phyloP scores from a whole-genome alignment of 2,888 invertebrate genomes.

The Synanthedon myopaeformis region DNA sequence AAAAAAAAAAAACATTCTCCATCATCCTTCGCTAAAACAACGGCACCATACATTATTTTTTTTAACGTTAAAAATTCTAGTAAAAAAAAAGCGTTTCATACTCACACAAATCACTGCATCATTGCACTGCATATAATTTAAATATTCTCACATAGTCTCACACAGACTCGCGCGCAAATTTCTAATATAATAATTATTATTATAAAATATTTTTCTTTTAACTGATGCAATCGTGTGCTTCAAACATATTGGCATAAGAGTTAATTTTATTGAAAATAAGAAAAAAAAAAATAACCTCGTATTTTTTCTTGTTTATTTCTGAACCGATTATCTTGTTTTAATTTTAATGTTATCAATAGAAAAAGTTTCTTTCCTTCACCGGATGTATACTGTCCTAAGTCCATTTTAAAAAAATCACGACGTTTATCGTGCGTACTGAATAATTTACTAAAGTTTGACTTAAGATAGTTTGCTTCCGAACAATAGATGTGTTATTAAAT shows the following conservation, averaged over 20 bases:
- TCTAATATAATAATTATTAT: conserved; percentile 5
- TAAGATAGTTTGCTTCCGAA: too few relatives aligned
- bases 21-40: conserved; percentile 14
- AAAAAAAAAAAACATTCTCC: too few relatives aligned
- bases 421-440: too few relatives aligned
- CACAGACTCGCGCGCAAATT: conserved; percentile 22
- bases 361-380: too few relatives aligned
- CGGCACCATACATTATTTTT: conserved; percentile 32
- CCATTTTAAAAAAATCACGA: too few relatives aligned
- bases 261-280: background rate
- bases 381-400: too few relatives aligned
- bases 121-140: conserved; percentile 17
- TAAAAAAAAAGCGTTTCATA: conserved; percentile 53
- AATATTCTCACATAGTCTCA: conserved; percentile 33
- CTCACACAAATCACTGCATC: conserved; percentile 43
- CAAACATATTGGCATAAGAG: conserved; percentile 5
- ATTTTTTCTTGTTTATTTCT: too few relatives aligned
- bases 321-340: too few relatives aligned
- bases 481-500: too few relatives aligned
- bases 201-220: conserved; percentile 5
- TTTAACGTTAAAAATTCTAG: conserved; percentile 31
- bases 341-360: too few relatives aligned
- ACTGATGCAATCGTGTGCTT: conserved; percentile 32
- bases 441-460: too few relatives aligned
- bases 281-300: too few relatives aligned